Conservation (phyloP, 2,888 invertebrate genomes). For the Xylota sylvarum region DNA sequence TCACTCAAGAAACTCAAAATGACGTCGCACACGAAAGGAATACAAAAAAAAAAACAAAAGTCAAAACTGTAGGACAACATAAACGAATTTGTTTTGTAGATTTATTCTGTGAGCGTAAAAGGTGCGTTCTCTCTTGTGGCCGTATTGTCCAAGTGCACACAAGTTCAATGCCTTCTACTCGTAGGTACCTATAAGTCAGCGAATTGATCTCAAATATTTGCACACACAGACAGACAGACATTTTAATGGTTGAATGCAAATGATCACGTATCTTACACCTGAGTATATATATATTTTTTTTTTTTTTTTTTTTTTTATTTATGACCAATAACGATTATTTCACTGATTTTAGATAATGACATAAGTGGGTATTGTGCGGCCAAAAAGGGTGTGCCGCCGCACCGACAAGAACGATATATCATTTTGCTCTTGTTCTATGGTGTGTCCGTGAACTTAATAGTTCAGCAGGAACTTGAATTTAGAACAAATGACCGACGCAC, state of each 20-base stretch:
- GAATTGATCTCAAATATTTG: slow-evolving; percentile 72
- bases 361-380: slow-evolving; percentile 53
- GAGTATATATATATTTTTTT: not conserved
- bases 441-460: slow-evolving; percentile 63
- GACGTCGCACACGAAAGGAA: slow-evolving; percentile 44
- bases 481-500: slow-evolving; percentile 35
- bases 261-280: slow-evolving; percentile 52
- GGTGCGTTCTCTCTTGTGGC: slow-evolving; percentile 60
- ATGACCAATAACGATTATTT: slow-evolving; percentile 45
- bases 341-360: slow-evolving; percentile 67
- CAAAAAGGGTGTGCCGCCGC: slow-evolving; percentile 59
- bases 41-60: slow-evolving; percentile 31
- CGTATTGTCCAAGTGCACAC: slow-evolving; percentile 66
- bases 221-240: slow-evolving; percentile 36
- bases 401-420: slow-evolving; percentile 54
- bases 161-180: slow-evolving; percentile 67
- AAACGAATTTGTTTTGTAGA: slow-evolving; percentile 23
- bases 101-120: slow-evolving; percentile 59
- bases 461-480: slow-evolving; percentile 40
- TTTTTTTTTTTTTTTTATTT: slow-evolving; percentile 7
- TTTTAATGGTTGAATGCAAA: slow-evolving; percentile 67
- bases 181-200: too few relatives aligned
- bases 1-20: slow-evolving; percentile 29
- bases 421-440: slow-evolving; percentile 42
- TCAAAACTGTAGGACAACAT: slow-evolving; percentile 23